Evolutionary conservation across 1,140 invertebrate species (phyloP).

Genomic region (Telenomus remus): DNA sequence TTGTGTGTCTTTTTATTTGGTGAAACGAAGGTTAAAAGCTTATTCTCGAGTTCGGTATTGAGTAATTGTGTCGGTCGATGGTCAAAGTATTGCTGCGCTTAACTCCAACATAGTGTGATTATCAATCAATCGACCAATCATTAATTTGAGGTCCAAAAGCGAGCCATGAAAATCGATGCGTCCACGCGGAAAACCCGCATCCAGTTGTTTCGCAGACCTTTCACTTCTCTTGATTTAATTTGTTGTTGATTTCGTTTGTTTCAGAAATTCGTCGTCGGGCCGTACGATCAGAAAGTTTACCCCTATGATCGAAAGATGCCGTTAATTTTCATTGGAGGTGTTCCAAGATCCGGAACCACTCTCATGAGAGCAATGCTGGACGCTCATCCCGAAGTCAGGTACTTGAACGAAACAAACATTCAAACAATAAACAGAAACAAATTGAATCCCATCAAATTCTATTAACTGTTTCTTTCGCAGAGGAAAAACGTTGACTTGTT

Average conservation of each 20-base stretch:
- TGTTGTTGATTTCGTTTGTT: constrained; percentile 50
- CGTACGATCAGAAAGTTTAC: constrained; percentile 79
- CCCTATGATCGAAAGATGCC: constrained; percentile 90
- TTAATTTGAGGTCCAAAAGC: too few species aligned
- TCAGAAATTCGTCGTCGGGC: constrained; percentile 79
- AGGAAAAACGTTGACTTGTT: neutral
- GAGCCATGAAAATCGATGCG: too few species aligned
- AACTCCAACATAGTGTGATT: too few species aligned
- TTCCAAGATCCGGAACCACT: constrained; percentile 97
- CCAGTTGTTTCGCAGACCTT: neutral
- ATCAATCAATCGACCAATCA: too few species aligned
- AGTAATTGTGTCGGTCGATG: neutral
- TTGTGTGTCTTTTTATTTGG: too few species aligned
- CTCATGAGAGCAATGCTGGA: constrained; percentile 98
- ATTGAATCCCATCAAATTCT: neutral
- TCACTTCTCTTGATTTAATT: constrained; percentile 22
- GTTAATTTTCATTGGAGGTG: constrained; percentile 97
- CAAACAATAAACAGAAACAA: too few species aligned
- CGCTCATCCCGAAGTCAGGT: constrained; percentile 97
- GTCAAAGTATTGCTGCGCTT: too few species aligned
- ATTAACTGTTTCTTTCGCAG: neutral
- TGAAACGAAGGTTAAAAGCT: too few species aligned
- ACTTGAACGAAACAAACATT: neutral
- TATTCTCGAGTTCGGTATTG: neutral
- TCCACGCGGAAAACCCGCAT: too few species aligned